These are phyloP conservation scores for Tautogolabrus adspersus DNA, from an alignment of 2,113 vertebrate genomes.

Conservation along the genomic window DNA sequence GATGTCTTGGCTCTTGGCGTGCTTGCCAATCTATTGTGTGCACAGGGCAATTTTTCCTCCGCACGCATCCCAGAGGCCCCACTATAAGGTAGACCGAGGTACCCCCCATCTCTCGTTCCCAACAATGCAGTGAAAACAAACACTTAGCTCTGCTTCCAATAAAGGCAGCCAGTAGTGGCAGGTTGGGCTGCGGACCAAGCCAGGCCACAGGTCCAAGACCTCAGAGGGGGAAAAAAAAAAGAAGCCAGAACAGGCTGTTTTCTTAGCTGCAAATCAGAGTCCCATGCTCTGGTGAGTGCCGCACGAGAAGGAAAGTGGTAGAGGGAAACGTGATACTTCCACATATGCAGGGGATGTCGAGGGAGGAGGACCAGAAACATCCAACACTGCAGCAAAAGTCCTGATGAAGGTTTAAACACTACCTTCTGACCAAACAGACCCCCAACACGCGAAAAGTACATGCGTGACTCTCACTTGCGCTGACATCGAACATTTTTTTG, in stretches of 20 bases:
- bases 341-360: conserved; percentile 75
- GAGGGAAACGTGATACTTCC: conserved; percentile 81
- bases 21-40: conserved; percentile 77
- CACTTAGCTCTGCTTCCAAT: conserved; percentile 80
- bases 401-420: conserved; percentile 82
- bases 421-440: conserved; percentile 81
- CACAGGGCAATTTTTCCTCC: conserved; percentile 76
- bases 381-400: conserved; percentile 70
- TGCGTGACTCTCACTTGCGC: conserved; percentile 30
- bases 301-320: conserved; percentile 65
- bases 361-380: conserved; percentile 71
- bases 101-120: conserved; percentile 72
- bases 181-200: conserved; percentile 69
- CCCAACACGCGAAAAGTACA: conserved; percentile 35
- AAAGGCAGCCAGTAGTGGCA: conserved; percentile 72
- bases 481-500: background rate
- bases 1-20: conserved; percentile 70
- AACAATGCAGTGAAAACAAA: conserved; percentile 81
- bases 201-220: conserved; percentile 73
- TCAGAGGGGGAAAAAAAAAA: conserved; percentile 31
- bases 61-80: conserved; percentile 77
- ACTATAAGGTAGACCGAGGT: conserved; percentile 74
- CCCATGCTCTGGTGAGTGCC: conserved; percentile 62
- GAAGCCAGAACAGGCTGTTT: conserved; percentile 63
- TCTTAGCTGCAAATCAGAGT: conserved; percentile 78